phyloP scores from a whole-genome alignment of 2,888 invertebrate genomes.

The Polydesmus complanatus region DNA sequence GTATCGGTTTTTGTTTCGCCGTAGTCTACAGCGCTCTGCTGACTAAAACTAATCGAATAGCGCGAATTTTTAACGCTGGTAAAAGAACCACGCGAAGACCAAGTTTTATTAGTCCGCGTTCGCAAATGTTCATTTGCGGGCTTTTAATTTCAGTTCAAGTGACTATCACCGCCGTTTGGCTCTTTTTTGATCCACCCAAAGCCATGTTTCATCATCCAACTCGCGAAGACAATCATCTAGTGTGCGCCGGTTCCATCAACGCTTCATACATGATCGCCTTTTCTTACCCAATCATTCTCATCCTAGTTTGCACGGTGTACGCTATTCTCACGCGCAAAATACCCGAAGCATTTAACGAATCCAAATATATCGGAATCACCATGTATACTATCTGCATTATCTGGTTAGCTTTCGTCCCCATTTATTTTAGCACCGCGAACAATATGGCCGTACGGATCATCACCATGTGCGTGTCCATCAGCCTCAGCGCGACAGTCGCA shows the following conservation, averaged over 20 bases:
- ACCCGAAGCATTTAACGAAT: slow-evolving; percentile 95
- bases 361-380: slow-evolving; percentile 68
- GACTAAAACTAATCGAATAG: slow-evolving; percentile 94
- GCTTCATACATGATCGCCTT: slow-evolving; percentile 51
- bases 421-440: slow-evolving; percentile 45
- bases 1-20: slow-evolving; percentile 48
- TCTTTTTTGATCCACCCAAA: slow-evolving; percentile 74
- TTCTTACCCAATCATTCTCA: slow-evolving; percentile 78
- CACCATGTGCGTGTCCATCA: slow-evolving; percentile 90
- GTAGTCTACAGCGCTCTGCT: slow-evolving; percentile 92
- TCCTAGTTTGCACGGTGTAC: slow-evolving; percentile 85
- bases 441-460: slow-evolving; percentile 69
- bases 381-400: slow-evolving; percentile 98
- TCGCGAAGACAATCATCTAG: slow-evolving; percentile 78
- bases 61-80: slow-evolving; percentile 59
- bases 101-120: slow-evolving; percentile 35
- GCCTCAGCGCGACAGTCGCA: slow-evolving; percentile 83
- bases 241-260: slow-evolving; percentile 82
- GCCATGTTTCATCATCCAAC: slow-evolving; percentile 84
- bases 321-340: slow-evolving; percentile 91
- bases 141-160: slow-evolving; percentile 31
- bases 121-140: slow-evolving; percentile 35
- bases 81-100: slow-evolving; percentile 33
- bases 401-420: slow-evolving; percentile 69
- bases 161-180: slow-evolving; percentile 79